A percentile compares a stretch with the other conserved stretches of the same genome.
Conservation (phyloP, 2,797 vertebrate genomes). For the Chiloscyllium punctatum region DNA sequence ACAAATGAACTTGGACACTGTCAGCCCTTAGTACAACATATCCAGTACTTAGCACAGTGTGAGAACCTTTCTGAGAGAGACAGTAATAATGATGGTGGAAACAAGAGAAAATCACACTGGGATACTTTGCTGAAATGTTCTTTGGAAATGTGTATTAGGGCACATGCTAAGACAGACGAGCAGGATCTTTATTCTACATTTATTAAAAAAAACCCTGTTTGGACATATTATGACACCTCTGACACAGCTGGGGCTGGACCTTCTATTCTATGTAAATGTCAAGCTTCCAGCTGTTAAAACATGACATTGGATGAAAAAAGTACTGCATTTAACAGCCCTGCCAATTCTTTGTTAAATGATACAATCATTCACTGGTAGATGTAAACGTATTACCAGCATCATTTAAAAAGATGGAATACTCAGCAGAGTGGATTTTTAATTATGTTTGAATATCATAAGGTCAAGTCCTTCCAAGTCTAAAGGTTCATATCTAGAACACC, state of each 20-base stretch:
- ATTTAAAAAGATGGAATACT: not conserved
- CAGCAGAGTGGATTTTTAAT: not conserved
- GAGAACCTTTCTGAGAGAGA: not conserved
- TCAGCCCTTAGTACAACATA: not conserved
- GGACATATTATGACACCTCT: too few species aligned
- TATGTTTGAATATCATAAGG: not conserved
- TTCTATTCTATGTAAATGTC: too few species aligned
- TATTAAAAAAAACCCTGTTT: too few species aligned
- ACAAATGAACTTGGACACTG: not conserved
- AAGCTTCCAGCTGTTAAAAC: not conserved
- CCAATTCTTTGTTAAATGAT: not conserved
- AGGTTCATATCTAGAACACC: not conserved
- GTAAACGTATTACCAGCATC: not conserved
- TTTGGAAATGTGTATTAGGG: not conserved
- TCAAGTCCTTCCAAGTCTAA: not conserved
- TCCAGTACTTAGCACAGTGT: not conserved
- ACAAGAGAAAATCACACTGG: not conserved
- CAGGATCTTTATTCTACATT: not conserved
- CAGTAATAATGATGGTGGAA: not conserved
- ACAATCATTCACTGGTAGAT: not conserved
- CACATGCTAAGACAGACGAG: not conserved
- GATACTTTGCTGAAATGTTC: not conserved
- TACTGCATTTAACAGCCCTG: not conserved
- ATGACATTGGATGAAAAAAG: not conserved
- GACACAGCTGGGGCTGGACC: too few species aligned